A percentile compares a stretch with the other conserved stretches of the same genome.
Evolutionary conservation across 2,888 invertebrate species (phyloP).

Genomic region (Hirtodrosophila trivittata): DNA sequence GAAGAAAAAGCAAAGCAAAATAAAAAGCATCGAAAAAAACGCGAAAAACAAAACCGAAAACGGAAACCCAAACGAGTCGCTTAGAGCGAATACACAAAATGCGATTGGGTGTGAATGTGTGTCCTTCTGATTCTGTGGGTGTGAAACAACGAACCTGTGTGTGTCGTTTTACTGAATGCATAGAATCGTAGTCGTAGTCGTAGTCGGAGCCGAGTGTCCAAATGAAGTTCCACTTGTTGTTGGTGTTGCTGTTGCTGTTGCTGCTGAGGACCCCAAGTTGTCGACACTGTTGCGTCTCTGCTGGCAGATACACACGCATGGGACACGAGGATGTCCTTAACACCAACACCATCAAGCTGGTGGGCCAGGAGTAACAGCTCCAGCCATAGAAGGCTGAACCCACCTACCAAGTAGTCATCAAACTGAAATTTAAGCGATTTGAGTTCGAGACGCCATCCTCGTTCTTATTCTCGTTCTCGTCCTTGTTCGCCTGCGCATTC

Average conservation of each 20-base stretch:
- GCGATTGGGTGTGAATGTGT: conserved; percentile 4
- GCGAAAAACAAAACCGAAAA: too few relatives aligned
- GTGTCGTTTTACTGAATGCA: conserved; percentile 46
- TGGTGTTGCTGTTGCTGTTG: conserved; percentile 28
- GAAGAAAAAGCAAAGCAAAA: too few relatives aligned
- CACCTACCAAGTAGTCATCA: too few relatives aligned
- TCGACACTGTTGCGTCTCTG: conserved; percentile 59
- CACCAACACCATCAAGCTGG: conserved; percentile 56
- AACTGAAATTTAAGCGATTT: conserved; percentile 57
- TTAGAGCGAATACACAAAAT: too few relatives aligned
- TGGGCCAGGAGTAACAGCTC: conserved; percentile 48
- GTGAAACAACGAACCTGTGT: conserved; percentile 1
- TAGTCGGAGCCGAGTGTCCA: conserved; percentile 53
- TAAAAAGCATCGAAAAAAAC: too few relatives aligned
- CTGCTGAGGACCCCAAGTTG: background rate
- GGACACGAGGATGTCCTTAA: conserved; percentile 55
- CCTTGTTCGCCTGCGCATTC: conserved; percentile 1
- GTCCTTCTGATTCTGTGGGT: background rate
- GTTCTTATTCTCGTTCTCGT: conserved; percentile 3
- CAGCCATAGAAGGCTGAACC: too few relatives aligned
- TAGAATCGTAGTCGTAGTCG: too few relatives aligned
- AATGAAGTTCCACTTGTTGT: conserved; percentile 70
- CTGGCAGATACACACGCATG: conserved; percentile 59
- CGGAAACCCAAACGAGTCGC: too few relatives aligned
- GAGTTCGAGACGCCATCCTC: conserved; percentile 41